phyloP scores from a whole-genome alignment of 2,113 vertebrate genomes.

The Gymnogyps californianus region DNA sequence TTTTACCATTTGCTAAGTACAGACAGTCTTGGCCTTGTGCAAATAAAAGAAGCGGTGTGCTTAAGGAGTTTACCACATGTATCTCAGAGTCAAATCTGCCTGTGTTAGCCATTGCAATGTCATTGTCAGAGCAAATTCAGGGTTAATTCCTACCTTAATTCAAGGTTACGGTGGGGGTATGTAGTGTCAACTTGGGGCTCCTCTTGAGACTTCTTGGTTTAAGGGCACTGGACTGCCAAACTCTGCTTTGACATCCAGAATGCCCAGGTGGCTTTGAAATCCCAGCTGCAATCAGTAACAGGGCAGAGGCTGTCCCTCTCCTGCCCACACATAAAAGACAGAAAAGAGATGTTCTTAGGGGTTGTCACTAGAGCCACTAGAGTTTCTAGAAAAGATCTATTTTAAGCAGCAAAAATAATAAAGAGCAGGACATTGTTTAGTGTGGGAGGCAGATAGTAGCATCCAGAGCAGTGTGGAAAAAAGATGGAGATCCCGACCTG shows the following conservation, averaged over 20 bases:
- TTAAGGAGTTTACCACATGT: background rate
- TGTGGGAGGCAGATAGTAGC: background rate
- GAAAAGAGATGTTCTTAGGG: background rate
- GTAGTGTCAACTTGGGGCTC: background rate
- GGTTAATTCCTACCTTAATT: background rate
- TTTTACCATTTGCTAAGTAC: background rate
- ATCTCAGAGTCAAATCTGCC: background rate
- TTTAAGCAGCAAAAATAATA: background rate
- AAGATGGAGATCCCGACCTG: background rate
- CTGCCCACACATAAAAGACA: background rate
- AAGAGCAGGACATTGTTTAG: background rate
- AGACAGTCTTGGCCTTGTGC: background rate
- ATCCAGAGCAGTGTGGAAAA: background rate
- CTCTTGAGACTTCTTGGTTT: background rate
- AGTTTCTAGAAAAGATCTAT: background rate
- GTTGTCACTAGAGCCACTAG: background rate
- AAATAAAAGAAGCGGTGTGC: background rate
- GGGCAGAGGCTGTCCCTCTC: background rate
- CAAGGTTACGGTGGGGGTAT: rapidly evolving
- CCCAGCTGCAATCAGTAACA: background rate
- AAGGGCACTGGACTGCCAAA: background rate
- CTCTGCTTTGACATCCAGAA: background rate
- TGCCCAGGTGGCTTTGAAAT: background rate
- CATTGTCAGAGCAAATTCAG: background rate
- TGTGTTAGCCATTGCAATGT: background rate